Base-by-base conservation (phyloP, 2,888 invertebrate genomes). In the Chaetoderma sp. region DNA sequence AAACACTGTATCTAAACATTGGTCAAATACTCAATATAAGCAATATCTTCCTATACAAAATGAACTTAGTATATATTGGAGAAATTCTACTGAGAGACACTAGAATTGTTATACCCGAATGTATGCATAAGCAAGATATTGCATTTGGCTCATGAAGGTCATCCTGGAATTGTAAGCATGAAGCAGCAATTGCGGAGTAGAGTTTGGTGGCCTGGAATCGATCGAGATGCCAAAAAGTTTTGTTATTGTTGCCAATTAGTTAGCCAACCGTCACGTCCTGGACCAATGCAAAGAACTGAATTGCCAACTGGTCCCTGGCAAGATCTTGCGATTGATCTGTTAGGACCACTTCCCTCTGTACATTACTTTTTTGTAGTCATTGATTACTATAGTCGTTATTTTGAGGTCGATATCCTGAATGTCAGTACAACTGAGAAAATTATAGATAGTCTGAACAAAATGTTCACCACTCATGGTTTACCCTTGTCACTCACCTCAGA, bases 341-440 rank as follows among this genome's bases (percentile, higher is more conserved):
- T 70, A 13, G 73, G 73, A 23, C 73, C 71, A 18, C 58, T 73
- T 23, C 65, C 68, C 18, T 36, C 60, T 13, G 70, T 68, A 16
- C 49, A 70, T 28, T 59, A 60, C 47, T 39, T 73, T 2, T 57
- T 75, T 21, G 72, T 73, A 4, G 52, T 67, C 30, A 63, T 71
- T 3, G 74, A 77, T 47, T 75, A 75, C 58, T 73, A 70, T 30
- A 77, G 72, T 54, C 33, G 72, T 4, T 74, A 63, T 39, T 63
- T 56, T 62, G 74, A 72, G 47, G 56, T 67, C 8, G 69, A 63
- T 28, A 32, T 65, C n/a, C n/a, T 66, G 57, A 56, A 21, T 8
- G n/a, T 45, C 13, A 72, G 58, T 21, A 67, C 70, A 16, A 50
- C 66, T 5, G 57, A 63, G 13, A 63, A n/a, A n/a, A n/a, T n/a